Conservation (phyloP, 2,113 vertebrate genomes). For the Etia nguti region DNA sequence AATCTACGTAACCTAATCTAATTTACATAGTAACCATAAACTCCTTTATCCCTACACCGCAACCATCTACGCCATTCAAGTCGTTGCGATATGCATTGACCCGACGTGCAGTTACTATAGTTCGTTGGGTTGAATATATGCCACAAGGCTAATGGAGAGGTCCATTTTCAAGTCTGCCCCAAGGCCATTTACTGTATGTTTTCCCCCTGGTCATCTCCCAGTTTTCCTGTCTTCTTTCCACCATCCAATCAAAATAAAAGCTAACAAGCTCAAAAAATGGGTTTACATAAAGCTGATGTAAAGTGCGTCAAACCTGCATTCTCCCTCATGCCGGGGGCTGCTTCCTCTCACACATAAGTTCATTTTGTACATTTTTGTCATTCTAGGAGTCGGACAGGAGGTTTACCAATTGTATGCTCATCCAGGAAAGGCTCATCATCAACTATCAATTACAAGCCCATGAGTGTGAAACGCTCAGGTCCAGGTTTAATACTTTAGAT, state of each 20-base stretch:
- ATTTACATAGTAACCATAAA: rapidly evolving
- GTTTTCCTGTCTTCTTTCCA: neutral
- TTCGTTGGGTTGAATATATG: neutral
- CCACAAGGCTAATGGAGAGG: neutral
- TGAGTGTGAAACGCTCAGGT: neutral
- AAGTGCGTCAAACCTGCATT: rapidly evolving
- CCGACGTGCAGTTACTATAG: neutral
- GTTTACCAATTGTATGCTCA: neutral
- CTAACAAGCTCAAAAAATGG: neutral
- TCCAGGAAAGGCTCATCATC: neutral
- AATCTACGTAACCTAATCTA: neutral
- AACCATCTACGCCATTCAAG: neutral
- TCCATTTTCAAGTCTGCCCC: neutral
- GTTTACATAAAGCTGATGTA: neutral
- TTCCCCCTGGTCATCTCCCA: neutral
- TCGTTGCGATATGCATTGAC: neutral
- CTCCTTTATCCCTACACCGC: neutral
- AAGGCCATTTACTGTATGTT: neutral
- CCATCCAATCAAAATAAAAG: neutral
- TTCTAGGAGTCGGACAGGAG: no score
- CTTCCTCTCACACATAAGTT: no score
- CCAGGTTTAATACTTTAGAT: neutral
- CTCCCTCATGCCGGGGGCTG: neutral
- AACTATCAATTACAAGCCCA: neutral
- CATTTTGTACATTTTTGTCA: no score